Evolutionary conservation across 2,113 vertebrate species (phyloP).

Genomic region (Rhodinocichla rosea): DNA sequence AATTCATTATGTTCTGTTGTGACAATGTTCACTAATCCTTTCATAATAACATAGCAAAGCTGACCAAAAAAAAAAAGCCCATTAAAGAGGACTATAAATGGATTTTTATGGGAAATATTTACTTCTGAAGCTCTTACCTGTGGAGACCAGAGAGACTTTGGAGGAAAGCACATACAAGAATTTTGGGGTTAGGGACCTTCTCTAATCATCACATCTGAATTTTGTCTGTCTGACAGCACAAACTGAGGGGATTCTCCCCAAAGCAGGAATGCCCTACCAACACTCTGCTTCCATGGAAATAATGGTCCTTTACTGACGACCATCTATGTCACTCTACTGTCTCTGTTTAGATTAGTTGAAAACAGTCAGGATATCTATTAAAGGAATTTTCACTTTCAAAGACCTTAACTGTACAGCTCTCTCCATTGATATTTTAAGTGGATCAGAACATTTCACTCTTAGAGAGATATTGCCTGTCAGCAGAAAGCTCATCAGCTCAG

Average conservation of each 20-base stretch:
- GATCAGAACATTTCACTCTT: background rate
- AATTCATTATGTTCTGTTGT: background rate
- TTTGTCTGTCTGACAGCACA: background rate
- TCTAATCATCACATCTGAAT: background rate
- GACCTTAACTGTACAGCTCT: background rate
- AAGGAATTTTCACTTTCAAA: background rate
- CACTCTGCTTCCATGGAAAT: background rate
- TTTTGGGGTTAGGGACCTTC: background rate
- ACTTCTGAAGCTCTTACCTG: background rate
- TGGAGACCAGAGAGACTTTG: background rate
- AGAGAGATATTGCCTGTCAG: background rate
- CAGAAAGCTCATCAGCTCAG: background rate
- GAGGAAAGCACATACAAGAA: background rate
- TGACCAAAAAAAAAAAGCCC: background rate
- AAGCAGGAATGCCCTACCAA: background rate
- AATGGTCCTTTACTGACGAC: background rate
- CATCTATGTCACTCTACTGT: background rate
- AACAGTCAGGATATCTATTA: background rate
- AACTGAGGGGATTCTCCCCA: background rate
- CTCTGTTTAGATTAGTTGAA: background rate
- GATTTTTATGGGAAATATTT: background rate
- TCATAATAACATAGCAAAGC: background rate
- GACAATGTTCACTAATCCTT: slow-evolving; percentile 2
- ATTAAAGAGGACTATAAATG: background rate
- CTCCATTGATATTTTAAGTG: background rate